These are phyloP conservation scores for Drosophila nigritarsus DNA, from an alignment of 2,888 invertebrate species.

Conservation along the genomic window DNA sequence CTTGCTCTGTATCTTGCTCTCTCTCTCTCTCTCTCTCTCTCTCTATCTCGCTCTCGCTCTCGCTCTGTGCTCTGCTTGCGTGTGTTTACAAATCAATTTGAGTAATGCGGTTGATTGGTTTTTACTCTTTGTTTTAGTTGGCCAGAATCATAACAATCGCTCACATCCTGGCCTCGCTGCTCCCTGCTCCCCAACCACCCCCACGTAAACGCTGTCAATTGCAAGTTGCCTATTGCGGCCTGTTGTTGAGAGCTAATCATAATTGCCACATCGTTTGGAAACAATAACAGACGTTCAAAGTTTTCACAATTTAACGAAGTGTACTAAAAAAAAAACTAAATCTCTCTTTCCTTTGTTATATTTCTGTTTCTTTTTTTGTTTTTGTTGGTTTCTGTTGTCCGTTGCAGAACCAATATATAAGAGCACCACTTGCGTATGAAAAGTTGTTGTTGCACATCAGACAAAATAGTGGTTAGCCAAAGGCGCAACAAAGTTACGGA, in stretches of 20 bases:
- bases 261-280: slow-evolving; percentile 7
- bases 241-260: slow-evolving; percentile 9
- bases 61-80: slow-evolving; percentile 1
- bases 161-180: slow-evolving; percentile 9
- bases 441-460: neutral
- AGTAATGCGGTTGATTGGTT: slow-evolving; percentile 64
- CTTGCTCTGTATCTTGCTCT: neutral
- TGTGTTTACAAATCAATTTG: slow-evolving; percentile 77
- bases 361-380: neutral
- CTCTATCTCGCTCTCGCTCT: neutral
- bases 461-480: neutral
- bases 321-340: neutral
- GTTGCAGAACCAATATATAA: neutral
- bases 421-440: neutral
- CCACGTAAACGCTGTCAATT: neutral
- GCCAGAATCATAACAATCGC: slow-evolving; percentile 14
- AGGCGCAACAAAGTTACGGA: neutral
- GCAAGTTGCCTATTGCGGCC: slow-evolving; percentile 10
- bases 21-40: too few species aligned
- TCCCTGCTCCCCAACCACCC: neutral
- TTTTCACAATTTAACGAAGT: neutral
- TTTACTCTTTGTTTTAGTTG: slow-evolving; percentile 32
- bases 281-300: neutral
- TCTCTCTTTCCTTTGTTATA: neutral
- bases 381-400: neutral